A percentile compares a stretch with the other conserved stretches of the same genome.
Conservation (phyloP, 2,113 vertebrate species). For the Stigmatopora nigra region DNA sequence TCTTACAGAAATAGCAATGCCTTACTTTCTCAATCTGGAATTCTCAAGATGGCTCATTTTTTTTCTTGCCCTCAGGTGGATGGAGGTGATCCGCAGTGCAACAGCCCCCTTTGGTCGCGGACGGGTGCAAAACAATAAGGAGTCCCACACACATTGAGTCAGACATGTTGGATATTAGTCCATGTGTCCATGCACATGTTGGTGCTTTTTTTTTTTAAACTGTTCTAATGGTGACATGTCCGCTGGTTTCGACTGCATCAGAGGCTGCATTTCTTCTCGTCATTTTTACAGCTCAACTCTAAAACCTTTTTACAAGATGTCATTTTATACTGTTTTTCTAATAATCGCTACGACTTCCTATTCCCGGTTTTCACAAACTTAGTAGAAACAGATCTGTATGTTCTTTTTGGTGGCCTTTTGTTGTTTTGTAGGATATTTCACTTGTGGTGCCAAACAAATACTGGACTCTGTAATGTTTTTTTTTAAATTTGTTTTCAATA, state of each 20-base stretch:
- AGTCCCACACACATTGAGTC: constrained; percentile 78
- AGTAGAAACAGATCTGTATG: constrained; percentile 44
- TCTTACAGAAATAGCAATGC: too few relatives aligned
- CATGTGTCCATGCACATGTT: constrained; percentile 65
- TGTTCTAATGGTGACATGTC: constrained; percentile 71
- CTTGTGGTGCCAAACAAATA: neutral
- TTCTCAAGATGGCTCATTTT: neutral
- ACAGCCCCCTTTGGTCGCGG: constrained; percentile 78
- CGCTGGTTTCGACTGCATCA: constrained; percentile 73
- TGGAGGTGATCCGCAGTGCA: constrained; percentile 97
- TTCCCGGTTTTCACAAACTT: constrained; percentile 60
- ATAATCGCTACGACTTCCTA: constrained; percentile 54
- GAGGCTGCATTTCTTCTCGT: constrained; percentile 70
- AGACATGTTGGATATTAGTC: constrained; percentile 57
- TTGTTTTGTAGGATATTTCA: constrained; percentile 15
- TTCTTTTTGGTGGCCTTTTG: neutral
- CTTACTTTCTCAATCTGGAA: too few relatives aligned
- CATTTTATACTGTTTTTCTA: constrained; percentile 74
- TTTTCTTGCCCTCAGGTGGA: constrained; percentile 77
- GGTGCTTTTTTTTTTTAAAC: constrained; percentile 62
- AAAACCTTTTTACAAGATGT: constrained; percentile 70
- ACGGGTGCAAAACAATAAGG: constrained; percentile 77
- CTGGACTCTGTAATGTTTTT: constrained; percentile 50
- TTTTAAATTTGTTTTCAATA: constrained; percentile 28
- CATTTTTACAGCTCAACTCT: constrained; percentile 68